Base-by-base conservation (phyloP, 2,113 vertebrate genomes). In the Neotoma lepida region DNA sequence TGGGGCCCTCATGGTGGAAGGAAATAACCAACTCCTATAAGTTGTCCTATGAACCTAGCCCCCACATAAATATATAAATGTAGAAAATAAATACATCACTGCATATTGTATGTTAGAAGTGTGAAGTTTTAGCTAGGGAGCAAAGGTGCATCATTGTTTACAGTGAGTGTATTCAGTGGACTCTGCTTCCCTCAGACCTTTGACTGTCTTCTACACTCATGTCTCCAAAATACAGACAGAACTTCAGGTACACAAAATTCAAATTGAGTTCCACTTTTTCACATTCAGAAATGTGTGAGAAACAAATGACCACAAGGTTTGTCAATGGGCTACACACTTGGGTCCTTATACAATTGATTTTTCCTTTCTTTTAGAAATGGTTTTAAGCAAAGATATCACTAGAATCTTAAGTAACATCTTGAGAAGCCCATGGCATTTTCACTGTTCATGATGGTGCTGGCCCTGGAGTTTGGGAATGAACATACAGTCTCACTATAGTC, bases 341-440 rank as follows among this genome's bases (percentile, higher is more conserved):
- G 30, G 28, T 82, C 7, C 49, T 70, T 86, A 30, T 44, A 68
- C 26, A 58, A 86, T 0, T 58, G 22, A 81, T 30, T 49, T 89
- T 58, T 76, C 49, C 49, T 81, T 85, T 30, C 35, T 89, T 90
- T 58, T 70, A 94, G 51, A 64, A 87, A 51, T 92, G 51, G 2
- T 39, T 54, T 74, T 89, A 92, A 74, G n/a, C 51, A 54, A n/a
- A 63, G 90, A 85, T 51, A 89, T 82, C 61, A 76, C 54, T 88
- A 49, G 28, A 44, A 86, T 54, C 26, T 54, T 78, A 46, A 84
- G 24, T 46, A 87, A 81, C 4, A 39, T 80, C 68, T 64, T 84
- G 58, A 94, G 54, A 78, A 81, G 35, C 68, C 61, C 26, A 3
- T 68, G 58, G n/a, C 28, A 74, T 90, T 96, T 92, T 93, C 26